These are phyloP conservation scores for Bryconaethiops microstoma DNA, from an alignment of 2,797 vertebrate species.

Conservation along the genomic window DNA sequence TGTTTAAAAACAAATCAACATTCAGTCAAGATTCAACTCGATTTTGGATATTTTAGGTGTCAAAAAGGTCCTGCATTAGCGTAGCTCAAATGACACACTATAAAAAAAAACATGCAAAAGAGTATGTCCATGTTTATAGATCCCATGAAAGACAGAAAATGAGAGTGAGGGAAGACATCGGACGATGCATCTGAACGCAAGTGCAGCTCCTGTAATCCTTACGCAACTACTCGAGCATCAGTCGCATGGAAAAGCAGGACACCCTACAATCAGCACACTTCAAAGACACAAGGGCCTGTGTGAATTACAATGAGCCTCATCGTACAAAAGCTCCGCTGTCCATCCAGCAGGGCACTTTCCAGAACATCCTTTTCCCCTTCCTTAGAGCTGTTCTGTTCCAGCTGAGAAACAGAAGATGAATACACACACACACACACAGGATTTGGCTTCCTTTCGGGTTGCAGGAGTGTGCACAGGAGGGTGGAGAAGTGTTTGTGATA, in stretches of 20 bases:
- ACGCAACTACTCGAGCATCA: slow-evolving; percentile 51
- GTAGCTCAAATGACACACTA: no score
- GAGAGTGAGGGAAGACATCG: no score
- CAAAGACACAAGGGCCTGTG: slow-evolving; percentile 66
- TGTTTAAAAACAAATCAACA: no score
- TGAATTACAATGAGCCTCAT: slow-evolving; percentile 67
- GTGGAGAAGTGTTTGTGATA: slow-evolving; percentile 52
- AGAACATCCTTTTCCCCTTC: neutral
- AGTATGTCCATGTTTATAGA: no score
- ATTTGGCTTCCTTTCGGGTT: slow-evolving; percentile 6
- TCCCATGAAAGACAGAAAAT: no score
- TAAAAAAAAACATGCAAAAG: no score
- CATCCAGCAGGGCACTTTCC: neutral
- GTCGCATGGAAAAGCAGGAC: slow-evolving; percentile 49
- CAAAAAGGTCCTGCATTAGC: no score
- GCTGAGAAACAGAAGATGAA: neutral
- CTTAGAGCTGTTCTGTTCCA: neutral
- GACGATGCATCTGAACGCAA: neutral
- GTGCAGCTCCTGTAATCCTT: slow-evolving; percentile 6
- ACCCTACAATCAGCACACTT: slow-evolving; percentile 65
- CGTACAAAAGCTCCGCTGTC: slow-evolving; percentile 16
- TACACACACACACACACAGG: neutral
- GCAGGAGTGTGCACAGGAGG: slow-evolving; percentile 8
- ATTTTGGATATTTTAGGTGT: no score
- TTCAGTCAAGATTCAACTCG: no score